A percentile compares a stretch with the other conserved stretches of the same genome.
Evolutionary conservation across 2,113 vertebrate species (phyloP).

Genomic region (Poecile atricapillus): DNA sequence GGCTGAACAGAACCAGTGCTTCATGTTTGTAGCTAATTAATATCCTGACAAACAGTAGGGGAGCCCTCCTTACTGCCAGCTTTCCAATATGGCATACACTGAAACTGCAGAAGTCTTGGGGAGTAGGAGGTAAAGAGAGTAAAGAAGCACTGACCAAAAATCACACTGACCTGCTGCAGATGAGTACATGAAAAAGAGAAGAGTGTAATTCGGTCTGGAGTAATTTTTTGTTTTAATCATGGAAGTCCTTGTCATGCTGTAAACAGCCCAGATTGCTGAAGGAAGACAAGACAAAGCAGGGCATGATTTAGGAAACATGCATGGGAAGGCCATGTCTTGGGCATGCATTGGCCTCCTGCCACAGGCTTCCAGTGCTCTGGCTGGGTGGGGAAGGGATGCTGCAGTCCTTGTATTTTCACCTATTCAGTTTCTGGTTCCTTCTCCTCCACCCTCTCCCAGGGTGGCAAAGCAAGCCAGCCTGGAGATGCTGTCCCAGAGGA

Average conservation of each 20-base stretch:
- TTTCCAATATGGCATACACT: background rate
- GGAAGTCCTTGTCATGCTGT: background rate
- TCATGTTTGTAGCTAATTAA: background rate
- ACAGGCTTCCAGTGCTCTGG: background rate
- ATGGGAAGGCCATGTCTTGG: background rate
- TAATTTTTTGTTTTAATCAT: background rate
- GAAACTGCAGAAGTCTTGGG: background rate
- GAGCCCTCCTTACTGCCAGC: background rate
- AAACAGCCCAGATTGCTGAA: background rate
- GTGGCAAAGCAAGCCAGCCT: background rate
- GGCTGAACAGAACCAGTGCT: background rate
- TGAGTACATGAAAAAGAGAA: background rate
- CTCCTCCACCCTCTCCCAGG: background rate
- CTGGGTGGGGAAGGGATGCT: background rate
- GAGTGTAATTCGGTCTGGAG: background rate
- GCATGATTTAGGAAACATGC: background rate
- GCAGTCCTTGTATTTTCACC: background rate
- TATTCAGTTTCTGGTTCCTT: background rate
- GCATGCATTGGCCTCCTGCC: background rate
- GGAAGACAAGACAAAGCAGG: background rate
- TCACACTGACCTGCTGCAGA: fast-evolving
- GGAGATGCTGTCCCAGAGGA: background rate
- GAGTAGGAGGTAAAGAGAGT: background rate
- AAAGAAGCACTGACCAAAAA: background rate
- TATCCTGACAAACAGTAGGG: background rate